Conservation (phyloP, 23 tunicate species). For the Aplidium turbinatum region DNA sequence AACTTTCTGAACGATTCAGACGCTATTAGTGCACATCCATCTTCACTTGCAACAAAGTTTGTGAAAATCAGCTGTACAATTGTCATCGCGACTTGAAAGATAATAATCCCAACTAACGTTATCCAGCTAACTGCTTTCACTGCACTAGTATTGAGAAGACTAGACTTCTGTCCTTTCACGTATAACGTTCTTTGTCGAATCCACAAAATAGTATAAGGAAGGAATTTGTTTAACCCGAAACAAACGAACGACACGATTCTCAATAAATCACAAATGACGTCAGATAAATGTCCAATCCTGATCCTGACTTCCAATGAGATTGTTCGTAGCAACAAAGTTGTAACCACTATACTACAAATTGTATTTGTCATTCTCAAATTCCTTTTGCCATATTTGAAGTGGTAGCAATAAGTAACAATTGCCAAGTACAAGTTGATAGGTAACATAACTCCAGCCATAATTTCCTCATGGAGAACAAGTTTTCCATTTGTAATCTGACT, state of each 20-base stretch:
- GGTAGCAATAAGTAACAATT: not conserved
- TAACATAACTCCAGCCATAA: not conserved
- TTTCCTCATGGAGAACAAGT: no score
- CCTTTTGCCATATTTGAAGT: not conserved
- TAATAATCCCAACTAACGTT: constrained; percentile 3
- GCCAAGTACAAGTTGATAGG: not conserved
- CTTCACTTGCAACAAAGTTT: not conserved
- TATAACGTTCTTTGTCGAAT: constrained; percentile 12
- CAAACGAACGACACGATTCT: not conserved
- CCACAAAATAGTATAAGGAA: constrained; percentile 29
- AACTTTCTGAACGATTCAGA: not conserved
- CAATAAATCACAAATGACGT: constrained; percentile 1
- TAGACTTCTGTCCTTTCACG: not conserved
- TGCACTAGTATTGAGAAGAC: not conserved
- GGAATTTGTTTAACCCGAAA: constrained; percentile 2
- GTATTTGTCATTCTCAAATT: constrained; percentile 2
- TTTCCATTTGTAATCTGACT: no score
- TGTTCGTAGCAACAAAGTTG: constrained; percentile 9
- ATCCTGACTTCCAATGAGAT: not conserved
- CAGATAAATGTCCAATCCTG: constrained; percentile 7
- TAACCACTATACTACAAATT: constrained; percentile 3
- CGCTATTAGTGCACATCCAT: constrained; percentile 11
- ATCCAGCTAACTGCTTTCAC: not conserved
- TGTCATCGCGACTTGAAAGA: constrained; percentile 12
- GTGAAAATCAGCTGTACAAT: constrained; percentile 9